Percentiles rank a stretch among this genome's conserved stretches.
phyloP scores from a whole-genome alignment of 2,113 vertebrate species.

The Bungarus multicinctus region DNA sequence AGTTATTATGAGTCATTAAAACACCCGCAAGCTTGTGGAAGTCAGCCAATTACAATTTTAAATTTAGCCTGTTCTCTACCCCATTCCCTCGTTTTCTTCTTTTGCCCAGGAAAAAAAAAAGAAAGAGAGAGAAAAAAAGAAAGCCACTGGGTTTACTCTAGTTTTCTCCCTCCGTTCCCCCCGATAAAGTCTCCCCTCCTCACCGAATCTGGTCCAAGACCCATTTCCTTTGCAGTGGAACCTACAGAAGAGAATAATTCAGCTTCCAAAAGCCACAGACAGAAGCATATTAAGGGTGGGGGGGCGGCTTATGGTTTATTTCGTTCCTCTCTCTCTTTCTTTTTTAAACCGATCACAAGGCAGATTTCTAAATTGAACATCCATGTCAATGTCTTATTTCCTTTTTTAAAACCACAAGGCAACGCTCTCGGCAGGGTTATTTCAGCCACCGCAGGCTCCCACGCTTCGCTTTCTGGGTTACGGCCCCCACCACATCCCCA shows the following conservation, averaged over 20 bases:
- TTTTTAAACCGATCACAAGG: background rate
- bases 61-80: conserved; percentile 97
- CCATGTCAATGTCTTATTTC: conserved; percentile 37
- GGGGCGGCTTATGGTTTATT: too few species aligned
- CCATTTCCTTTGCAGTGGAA: conserved; percentile 40
- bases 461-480: background rate
- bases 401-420: conserved; percentile 55
- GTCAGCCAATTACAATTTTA: conserved; percentile 99
- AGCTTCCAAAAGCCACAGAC: background rate
- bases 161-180: background rate
- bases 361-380: conserved; percentile 13
- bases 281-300: background rate
- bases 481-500: background rate
- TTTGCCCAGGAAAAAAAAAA: conserved; percentile 71
- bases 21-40: conserved; percentile 99
- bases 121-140: background rate
- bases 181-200: background rate
- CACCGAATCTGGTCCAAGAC: conserved; percentile 54
- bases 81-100: conserved; percentile 78
- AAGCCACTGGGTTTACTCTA: conserved; percentile 39
- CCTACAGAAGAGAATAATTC: background rate
- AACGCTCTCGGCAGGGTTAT: conserved; percentile 44
- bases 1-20: conserved; percentile 99
- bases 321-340: too few species aligned
- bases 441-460: background rate